Evolutionary conservation across 2,113 vertebrate species (phyloP), one percentile per base, ranked within the genome.

Genomic region (Polypterus bichir): DNA sequence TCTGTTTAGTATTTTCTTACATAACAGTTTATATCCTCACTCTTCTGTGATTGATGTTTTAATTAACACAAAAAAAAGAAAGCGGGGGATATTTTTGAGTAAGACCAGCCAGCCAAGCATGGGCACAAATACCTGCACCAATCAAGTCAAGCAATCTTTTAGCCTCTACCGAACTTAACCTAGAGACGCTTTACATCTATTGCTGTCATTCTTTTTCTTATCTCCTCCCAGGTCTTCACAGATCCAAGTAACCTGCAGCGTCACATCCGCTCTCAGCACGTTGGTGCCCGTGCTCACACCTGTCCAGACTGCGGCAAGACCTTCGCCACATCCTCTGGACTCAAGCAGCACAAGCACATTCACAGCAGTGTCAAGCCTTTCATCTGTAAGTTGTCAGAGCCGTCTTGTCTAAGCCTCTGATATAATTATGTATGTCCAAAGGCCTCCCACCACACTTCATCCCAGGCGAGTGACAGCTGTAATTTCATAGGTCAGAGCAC

Each of bases 301-400:
- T 98, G 96, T 81, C 95, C 96, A 0, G 96, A 99, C 82, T 99
- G 96, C 62, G 96, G 96, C 77, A 99, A 99, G 82, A 99, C 96
- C 60, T 99, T 98, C 56, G 96, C 96, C 89, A 99, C 96, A 9
- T 99, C 96, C 1, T 97, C 95, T 2, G 96, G 96, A 75, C 93
- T 99, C 73, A 99, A 99, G 71, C 95, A 99, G 59, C 96, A 99
- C 88, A 99, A 99, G 75, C 96, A 99, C 84, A 99, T 99, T 74
- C 96, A 99, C 87, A 99, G 96, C 81, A 99, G 95, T 67, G 94
- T 99, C 84, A 99, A 99, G 77, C 96, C 96, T 71, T 99, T 99
- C 89, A 98, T 95, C 90, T 99, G 95, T 99, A 87, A 98, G 96
- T 85, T 70, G 74, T 86, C 77, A 81, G 59, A 79, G 79, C 79